phyloP scores from a whole-genome alignment of 2,113 vertebrate genomes.

The Mobula hypostoma region DNA sequence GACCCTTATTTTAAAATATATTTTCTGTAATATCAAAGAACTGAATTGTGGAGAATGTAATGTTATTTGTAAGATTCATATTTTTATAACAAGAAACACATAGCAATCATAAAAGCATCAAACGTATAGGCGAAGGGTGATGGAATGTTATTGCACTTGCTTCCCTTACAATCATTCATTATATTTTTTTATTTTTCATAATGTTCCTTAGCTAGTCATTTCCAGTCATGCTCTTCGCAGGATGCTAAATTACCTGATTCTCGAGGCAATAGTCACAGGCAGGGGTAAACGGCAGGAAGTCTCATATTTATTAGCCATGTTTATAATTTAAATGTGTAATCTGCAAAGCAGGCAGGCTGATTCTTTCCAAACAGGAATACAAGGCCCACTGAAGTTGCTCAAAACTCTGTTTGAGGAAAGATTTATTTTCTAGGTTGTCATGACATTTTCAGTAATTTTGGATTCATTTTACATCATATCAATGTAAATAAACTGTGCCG shows the following conservation, averaged over 20 bases:
- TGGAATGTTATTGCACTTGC: neutral
- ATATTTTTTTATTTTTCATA: neutral
- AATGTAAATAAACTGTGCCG: neutral
- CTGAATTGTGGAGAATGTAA: neutral
- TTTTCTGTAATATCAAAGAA: neutral
- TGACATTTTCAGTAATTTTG: neutral
- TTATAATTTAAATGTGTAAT: slow-evolving; percentile 48
- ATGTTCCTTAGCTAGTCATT: neutral
- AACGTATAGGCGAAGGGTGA: no score
- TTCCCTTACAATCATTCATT: neutral
- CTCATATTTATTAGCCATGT: slow-evolving; percentile 40
- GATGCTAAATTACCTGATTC: no score
- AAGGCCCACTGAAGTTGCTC: slow-evolving; percentile 45
- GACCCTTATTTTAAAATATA: neutral
- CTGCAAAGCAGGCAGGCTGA: slow-evolving; percentile 43
- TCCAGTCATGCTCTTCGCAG: neutral
- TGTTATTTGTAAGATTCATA: neutral
- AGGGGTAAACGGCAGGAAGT: neutral
- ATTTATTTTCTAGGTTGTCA: slow-evolving; percentile 14
- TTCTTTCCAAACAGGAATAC: slow-evolving; percentile 47
- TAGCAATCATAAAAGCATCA: neutral
- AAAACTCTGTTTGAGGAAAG: slow-evolving; percentile 40
- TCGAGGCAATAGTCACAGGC: neutral
- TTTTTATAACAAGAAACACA: no score
- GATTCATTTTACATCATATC: neutral